Evolutionary conservation across 2,797 vertebrate genomes (phyloP).

Genomic region (Apogon talboti): DNA sequence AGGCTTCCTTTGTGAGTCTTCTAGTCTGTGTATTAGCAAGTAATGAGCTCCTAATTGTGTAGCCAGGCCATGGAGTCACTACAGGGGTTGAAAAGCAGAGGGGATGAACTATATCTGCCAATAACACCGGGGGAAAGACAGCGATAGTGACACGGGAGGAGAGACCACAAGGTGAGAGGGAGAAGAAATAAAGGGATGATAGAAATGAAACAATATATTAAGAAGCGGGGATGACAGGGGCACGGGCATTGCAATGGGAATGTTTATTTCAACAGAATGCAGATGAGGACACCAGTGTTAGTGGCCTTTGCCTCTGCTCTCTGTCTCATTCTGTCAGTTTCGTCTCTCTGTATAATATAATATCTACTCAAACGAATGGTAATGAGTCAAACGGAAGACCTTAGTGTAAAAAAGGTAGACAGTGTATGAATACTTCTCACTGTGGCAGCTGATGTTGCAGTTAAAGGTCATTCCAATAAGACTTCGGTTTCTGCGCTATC

Average conservation of each 20-base stretch:
- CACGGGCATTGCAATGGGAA: constrained; percentile 32
- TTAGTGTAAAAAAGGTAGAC: constrained; percentile 36
- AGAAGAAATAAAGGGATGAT: constrained; percentile 36
- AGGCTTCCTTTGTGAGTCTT: constrained; percentile 66
- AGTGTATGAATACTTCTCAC: constrained; percentile 40
- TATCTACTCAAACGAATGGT: constrained; percentile 35
- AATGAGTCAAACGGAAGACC: constrained; percentile 48
- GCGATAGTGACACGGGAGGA: constrained; percentile 42
- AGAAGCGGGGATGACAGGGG: constrained; percentile 19
- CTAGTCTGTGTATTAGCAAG: constrained; percentile 66
- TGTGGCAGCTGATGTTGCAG: constrained; percentile 37
- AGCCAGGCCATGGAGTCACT: constrained; percentile 69
- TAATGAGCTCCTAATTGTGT: constrained; percentile 80
- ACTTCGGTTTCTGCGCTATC: constrained; percentile 36
- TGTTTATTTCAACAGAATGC: constrained; percentile 59
- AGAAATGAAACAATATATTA: constrained; percentile 44
- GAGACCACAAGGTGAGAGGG: constrained; percentile 45
- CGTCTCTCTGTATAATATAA: constrained; percentile 35
- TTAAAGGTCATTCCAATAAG: constrained; percentile 69
- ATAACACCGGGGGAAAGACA: constrained; percentile 44
- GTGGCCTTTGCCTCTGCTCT: constrained; percentile 13
- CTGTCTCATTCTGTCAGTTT: constrained; percentile 12
- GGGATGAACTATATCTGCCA: constrained; percentile 63
- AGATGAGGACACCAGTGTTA: constrained; percentile 53
- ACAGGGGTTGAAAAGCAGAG: constrained; percentile 54